Conservation (phyloP, 1,140 invertebrate genomes). For the Phenacoccus solenopsis region DNA sequence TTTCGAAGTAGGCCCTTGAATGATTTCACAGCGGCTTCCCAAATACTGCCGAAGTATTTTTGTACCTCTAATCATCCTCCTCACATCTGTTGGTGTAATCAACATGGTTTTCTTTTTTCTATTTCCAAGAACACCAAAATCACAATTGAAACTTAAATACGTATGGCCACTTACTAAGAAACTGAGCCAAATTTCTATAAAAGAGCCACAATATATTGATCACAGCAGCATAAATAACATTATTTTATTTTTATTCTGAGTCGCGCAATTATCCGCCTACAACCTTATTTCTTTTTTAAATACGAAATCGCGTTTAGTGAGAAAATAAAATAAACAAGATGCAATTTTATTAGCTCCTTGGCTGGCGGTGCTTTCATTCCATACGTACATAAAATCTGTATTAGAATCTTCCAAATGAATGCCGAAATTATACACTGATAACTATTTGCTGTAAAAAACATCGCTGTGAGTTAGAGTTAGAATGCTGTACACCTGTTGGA, state of each 20-base stretch:
- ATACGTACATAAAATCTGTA: slow-evolving; percentile 21
- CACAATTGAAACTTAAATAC: no score
- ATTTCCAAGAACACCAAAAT: no score
- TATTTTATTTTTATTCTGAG: no score
- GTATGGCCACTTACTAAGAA: no score
- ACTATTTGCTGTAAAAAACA: slow-evolving; percentile 25
- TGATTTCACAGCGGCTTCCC: slow-evolving; percentile 31
- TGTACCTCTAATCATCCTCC: no score
- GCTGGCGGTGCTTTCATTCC: slow-evolving; percentile 21
- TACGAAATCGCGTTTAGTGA: background rate
- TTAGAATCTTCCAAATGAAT: slow-evolving; percentile 23
- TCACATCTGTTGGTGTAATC: no score
- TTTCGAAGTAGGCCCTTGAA: slow-evolving; percentile 27
- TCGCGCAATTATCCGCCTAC: no score
- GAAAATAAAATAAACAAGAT: slow-evolving; percentile 23
- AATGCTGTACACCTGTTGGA: slow-evolving; percentile 25
- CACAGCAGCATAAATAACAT: no score
- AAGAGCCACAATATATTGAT: no score
- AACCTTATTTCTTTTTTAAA: no score
- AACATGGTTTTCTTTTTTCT: no score
- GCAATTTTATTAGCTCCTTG: slow-evolving; percentile 24
- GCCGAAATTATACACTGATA: slow-evolving; percentile 24
- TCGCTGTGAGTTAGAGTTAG: slow-evolving; percentile 25
- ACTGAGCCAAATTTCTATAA: no score
- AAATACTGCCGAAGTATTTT: slow-evolving; percentile 31